Conservation (phyloP, 2,888 invertebrate species). For the Ophion costatus region DNA sequence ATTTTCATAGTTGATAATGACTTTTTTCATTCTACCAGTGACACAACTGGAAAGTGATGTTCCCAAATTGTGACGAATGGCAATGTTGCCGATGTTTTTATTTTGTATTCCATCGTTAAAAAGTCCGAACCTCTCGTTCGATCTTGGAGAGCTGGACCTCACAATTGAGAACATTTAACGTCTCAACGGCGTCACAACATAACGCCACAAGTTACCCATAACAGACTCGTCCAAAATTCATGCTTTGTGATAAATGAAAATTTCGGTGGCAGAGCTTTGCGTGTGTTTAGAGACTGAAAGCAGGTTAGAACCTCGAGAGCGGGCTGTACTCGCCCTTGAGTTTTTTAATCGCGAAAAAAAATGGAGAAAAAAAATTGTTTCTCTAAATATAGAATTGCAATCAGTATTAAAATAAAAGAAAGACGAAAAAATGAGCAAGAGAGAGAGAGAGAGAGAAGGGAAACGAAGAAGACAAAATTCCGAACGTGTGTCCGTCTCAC, state of each 20-base stretch:
- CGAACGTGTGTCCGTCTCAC: background rate
- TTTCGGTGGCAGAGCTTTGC: slow-evolving; percentile 59
- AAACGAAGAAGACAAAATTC: background rate
- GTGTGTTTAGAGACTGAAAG: slow-evolving; percentile 66
- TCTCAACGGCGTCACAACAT: too few relatives aligned
- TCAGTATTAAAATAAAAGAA: slow-evolving; percentile 67
- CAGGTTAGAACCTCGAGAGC: slow-evolving; percentile 38
- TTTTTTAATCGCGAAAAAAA: slow-evolving; percentile 55
- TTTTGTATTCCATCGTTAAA: background rate
- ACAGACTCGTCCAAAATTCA: slow-evolving; percentile 26
- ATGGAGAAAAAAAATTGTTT: slow-evolving; percentile 30
- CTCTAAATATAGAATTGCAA: slow-evolving; percentile 59
- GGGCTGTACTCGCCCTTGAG: slow-evolving; percentile 49
- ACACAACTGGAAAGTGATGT: too few relatives aligned
- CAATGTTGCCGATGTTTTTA: background rate
- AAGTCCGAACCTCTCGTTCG: background rate
- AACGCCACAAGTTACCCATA: background rate
- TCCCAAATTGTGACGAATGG: background rate
- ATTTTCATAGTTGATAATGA: too few relatives aligned
- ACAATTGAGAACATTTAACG: background rate
- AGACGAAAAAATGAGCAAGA: slow-evolving; percentile 5
- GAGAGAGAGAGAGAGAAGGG: background rate
- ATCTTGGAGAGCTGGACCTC: background rate
- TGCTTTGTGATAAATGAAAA: slow-evolving; percentile 61
- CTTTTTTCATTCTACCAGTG: too few relatives aligned